Evolutionary conservation across 1,140 invertebrate genomes (phyloP), one percentile per base, ranked within the genome.

Genomic region (Babylonia areolata): DNA sequence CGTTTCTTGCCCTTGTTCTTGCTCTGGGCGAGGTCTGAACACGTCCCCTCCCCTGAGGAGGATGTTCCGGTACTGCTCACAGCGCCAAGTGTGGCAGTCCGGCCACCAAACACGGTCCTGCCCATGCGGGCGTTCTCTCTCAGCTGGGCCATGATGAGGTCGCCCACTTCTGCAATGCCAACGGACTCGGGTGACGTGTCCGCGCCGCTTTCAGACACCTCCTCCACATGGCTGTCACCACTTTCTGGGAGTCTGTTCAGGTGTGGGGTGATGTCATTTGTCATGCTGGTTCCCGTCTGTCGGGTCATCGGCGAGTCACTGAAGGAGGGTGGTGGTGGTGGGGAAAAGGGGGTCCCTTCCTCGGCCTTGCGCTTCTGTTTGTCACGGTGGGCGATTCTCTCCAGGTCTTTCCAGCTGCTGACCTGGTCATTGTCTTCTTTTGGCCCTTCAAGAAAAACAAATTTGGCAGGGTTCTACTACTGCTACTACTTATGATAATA

Each of bases 401-500:
- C 82, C 37, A 84, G 40, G n/a, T 84, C 82, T 46, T 73, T 84
- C 82, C 82, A 84, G 37, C 82, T 84, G 28, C 23, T 75, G 33
- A 84, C 82, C 33, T 73, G 23, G 0, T 84, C 64, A 17, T 71
- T 37, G 23, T 80, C 78, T 54, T 35, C 78, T 42, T 17, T 33
- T 15, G 42, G 15, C 42, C 5, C 42, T 46, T 46, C 5, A 46
- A 46, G 42, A 46, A 46, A 46, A 46, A 6, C 42, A 46, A 46
- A 46, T 46, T 46, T 46, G n/a, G n/a, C n/a, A n/a, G n/a, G n/a
- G n/a, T n/a, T n/a, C n/a, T n/a, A n/a, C n/a, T n/a, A n/a, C n/a
- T n/a, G n/a, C n/a, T n/a, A n/a, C n/a, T n/a, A n/a, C n/a, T n/a
- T n/a, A n/a, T n/a, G n/a, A n/a, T n/a, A n/a, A n/a, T n/a, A n/a